phyloP scores from a whole-genome alignment of 2,888 invertebrate genomes.

The Lacanobia oleracea region DNA sequence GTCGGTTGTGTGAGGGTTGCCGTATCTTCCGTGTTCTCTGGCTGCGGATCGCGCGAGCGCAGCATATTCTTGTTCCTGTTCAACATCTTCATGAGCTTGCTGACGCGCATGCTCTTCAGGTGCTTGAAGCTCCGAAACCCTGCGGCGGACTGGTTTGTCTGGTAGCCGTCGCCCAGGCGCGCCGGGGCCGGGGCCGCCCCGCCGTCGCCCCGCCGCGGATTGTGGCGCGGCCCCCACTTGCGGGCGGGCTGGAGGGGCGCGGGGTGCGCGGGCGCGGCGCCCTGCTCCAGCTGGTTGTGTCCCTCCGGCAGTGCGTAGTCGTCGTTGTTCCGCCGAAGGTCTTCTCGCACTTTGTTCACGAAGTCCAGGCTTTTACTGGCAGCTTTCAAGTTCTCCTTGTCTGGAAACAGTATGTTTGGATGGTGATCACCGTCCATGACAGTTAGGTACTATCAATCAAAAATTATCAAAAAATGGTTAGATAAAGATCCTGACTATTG shows the following conservation, averaged over 20 bases:
- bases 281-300: not conserved
- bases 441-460: too few relatives aligned
- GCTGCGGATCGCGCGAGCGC: not conserved
- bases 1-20: not conserved
- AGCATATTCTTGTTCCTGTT: constrained; percentile 8
- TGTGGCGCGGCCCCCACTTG: not conserved
- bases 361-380: constrained; percentile 59
- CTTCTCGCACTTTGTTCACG: constrained; percentile 68
- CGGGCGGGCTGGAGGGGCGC: not conserved
- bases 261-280: too few relatives aligned
- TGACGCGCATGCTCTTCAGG: constrained; percentile 21
- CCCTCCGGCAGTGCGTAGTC: constrained; percentile 67
- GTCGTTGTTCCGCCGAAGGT: constrained; percentile 76
- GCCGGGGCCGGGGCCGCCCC: not conserved
- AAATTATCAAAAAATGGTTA: not conserved
- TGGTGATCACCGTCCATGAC: not conserved
- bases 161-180: not conserved
- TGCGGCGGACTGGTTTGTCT: too few relatives aligned
- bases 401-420: constrained; percentile 31
- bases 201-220: not conserved
- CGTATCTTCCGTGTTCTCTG: not conserved
- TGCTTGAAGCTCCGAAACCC: constrained; percentile 4
- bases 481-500: not conserved
- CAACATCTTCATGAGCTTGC: constrained; percentile 35
- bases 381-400: constrained; percentile 9